phyloP scores from a whole-genome alignment of 2,888 invertebrate species.

The Ctena decussata region DNA sequence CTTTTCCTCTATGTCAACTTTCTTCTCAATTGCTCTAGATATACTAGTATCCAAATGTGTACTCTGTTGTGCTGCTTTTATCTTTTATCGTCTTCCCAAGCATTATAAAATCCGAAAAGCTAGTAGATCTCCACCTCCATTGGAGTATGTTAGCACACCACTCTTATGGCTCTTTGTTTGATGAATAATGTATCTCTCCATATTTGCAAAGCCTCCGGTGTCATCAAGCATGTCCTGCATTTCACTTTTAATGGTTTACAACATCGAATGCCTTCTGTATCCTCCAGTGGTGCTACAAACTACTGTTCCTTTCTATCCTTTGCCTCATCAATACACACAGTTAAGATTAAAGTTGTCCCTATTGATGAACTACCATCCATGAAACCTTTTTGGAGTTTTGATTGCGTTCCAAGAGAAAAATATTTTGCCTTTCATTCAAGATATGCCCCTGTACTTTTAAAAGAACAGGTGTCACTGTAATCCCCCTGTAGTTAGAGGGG shows the following conservation, averaged over 20 bases:
- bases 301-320: not conserved
- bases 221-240: too few species aligned
- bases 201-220: not conserved
- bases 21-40: not conserved
- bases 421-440: not conserved
- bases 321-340: not conserved
- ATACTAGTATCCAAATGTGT: not conserved
- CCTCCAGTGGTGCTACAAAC: not conserved
- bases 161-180: not conserved
- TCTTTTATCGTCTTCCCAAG: not conserved
- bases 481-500: not conserved
- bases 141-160: not conserved
- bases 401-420: not conserved
- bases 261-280: not conserved
- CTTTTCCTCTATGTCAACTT: not conserved
- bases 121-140: too few species aligned
- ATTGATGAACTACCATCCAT: not conserved
- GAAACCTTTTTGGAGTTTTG: not conserved
- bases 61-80: not conserved
- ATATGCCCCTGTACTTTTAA: not conserved
- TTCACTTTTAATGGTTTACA: not conserved
- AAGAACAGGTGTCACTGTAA: not conserved
- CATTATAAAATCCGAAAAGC: not conserved
- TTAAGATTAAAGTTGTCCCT: not conserved
- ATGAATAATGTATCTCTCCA: not conserved